Percentiles rank a stretch among this genome's conserved stretches.
phyloP scores from a whole-genome alignment of 1,140 invertebrate species.

The Brachionus rubens region DNA sequence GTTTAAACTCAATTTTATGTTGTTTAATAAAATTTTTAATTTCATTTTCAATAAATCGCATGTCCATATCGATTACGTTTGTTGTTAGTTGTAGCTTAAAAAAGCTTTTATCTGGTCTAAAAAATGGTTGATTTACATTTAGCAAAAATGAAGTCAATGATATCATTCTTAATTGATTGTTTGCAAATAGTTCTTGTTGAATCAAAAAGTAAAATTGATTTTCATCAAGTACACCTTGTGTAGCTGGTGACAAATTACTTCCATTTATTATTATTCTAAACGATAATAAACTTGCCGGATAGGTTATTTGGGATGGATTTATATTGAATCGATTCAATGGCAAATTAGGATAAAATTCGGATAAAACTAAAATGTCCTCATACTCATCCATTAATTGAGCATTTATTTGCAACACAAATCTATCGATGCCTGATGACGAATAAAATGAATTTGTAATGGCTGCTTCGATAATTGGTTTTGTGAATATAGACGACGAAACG shows the following conservation, averaged over 20 bases:
- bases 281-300: background rate
- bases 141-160: conserved; percentile 4
- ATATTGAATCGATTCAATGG: background rate
- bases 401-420: background rate
- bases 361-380: background rate
- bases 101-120: background rate
- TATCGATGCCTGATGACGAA: background rate
- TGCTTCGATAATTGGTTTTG: background rate
- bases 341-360: background rate
- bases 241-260: background rate
- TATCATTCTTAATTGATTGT: background rate
- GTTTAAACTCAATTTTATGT: background rate
- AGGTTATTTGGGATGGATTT: conserved; percentile 12
- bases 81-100: background rate
- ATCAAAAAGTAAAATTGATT: conserved; percentile 30
- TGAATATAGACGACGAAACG: background rate
- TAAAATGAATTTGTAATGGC: conserved; percentile 11
- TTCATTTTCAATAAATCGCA: background rate
- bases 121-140: background rate
- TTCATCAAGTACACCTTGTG: background rate
- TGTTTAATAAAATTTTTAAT: background rate
- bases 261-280: background rate
- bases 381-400: background rate
- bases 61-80: background rate
- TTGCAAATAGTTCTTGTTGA: background rate